Base-by-base conservation (phyloP, 2,797 vertebrate genomes). In the Odontamblyopus rebecca region DNA sequence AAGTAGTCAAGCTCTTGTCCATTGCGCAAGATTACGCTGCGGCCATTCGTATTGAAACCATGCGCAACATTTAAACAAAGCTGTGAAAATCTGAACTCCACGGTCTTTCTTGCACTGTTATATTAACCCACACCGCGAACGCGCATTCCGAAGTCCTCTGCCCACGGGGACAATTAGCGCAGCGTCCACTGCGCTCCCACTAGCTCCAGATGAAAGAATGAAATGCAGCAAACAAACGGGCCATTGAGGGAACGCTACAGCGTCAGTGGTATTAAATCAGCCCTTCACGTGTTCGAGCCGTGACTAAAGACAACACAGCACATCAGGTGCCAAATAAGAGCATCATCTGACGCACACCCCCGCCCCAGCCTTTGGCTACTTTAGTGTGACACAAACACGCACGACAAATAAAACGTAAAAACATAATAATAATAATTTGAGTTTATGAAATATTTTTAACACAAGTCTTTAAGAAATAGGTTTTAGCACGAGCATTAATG, bases 91-190 rank as follows among this genome's bases (percentile, higher is more conserved):
- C 35, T n/a, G 35, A 38, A 38, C 48, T 18, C 27, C 26, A 18
- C 27, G 27, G 8, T 30, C 9, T 32, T 65, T 30, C 18, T 51
- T 53, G 50, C 12, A 18, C 29, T 38, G 27, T 4, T 15, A 29
- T 19, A 16, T 12, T 50, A 18, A 29, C 44, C 44, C n/a, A 6
- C 66, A 13, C 29, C 71, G 57, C 66, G 32, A 13, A 35, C 71
- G 57, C 66, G 29, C 68, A 74, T 79, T 71, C 79, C 78, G 64
- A 38, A 44, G 76, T 75, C 65, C 80, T 65, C 75, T 80, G 81
- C 83, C 86, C 85, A 81, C 68, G 68, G 84, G 86, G 88, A 82
- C 81, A 79, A 86, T 86, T 81, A 84, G 86, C 75, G 75, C 79
- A 64, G 77, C 73, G 81, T 79, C 82, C 78, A 78, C 78, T 78